Base-by-base conservation (phyloP, 2,113 vertebrate genomes). In the Ailuropoda melanoleuca region DNA sequence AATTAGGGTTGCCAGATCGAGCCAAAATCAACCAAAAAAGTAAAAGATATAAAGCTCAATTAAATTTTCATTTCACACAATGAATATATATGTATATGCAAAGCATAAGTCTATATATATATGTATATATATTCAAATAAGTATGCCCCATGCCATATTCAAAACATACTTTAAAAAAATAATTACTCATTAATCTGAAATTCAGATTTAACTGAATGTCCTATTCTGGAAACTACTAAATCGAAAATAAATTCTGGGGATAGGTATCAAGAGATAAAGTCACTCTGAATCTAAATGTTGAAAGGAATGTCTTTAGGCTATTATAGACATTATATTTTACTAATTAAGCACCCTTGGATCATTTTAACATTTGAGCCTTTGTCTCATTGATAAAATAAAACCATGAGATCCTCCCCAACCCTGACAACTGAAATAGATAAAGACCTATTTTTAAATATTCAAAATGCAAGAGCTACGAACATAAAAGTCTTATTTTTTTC, bases 11-110 rank as follows among this genome's bases (percentile, higher is more conserved):
- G 17, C 1, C 56, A 90, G 3, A 34, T 64, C 48, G 62, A 93
- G 6, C 10, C 4, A 56, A 74, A 93, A 53, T 18, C 21, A 92
- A 66, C 17, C 12, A 80, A 80, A 37, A 29, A 64, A 34, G 34
- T 23, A 11, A 87, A 55, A 74, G 75, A 1, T 0, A 86, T 3
- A 80, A 31, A 37, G 2, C 8, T 62, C 37, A 78, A 13, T 78
- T 62, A 80, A 92, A 83, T 46, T 82, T 23, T 72, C 10, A 78
- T 37, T 95, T 92, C 60, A 88, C 13, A 66, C 12, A 72, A 58
- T 24, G 6, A 55, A 19, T 11, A 13, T 9, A 39, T 17, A 58
- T 39, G 29, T 23, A 23, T 75, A 26, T 29, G 24, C 60, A 66
- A 64, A n/a, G 60, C 60, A 13, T 62, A 31, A 62, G 15, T 68